Percentiles rank a stretch among this genome's conserved stretches.
phyloP scores from a whole-genome alignment of 2,797 vertebrate genomes.

The Champsocephalus esox region DNA sequence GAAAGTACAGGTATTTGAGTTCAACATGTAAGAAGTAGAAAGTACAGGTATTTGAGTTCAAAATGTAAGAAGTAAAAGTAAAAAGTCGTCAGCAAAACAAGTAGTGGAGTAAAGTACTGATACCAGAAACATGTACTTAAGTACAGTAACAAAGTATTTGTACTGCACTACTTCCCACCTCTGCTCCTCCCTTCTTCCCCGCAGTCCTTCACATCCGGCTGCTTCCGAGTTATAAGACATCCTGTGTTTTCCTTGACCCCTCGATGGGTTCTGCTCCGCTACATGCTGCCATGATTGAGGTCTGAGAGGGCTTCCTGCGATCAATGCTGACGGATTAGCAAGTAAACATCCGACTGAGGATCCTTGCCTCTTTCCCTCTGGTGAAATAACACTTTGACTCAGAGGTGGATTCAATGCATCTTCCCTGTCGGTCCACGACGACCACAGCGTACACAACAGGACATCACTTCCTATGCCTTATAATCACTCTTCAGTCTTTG shows the following conservation, averaged over 20 bases:
- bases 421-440: not conserved
- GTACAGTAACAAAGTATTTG: no score
- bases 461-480: not conserved
- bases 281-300: constrained; percentile 45
- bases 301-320: constrained; percentile 38
- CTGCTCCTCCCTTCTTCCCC: no score
- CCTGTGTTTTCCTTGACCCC: constrained; percentile 33
- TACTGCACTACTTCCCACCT: no score
- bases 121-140: no score
- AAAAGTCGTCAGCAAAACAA: no score
- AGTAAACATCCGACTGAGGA: constrained; percentile 26
- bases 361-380: not conserved
- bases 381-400: not conserved
- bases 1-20: no score
- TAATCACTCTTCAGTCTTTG: not conserved
- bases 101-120: no score
- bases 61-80: no score
- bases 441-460: not conserved
- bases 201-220: constrained; percentile 3
- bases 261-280: constrained; percentile 16
- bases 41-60: no score
- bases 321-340: constrained; percentile 58
- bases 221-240: constrained; percentile 22
- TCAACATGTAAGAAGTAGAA: no score
- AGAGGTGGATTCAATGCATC: constrained; percentile 6